Conservation (phyloP, 2,888 invertebrate species). For the Tiliacea aurago region DNA sequence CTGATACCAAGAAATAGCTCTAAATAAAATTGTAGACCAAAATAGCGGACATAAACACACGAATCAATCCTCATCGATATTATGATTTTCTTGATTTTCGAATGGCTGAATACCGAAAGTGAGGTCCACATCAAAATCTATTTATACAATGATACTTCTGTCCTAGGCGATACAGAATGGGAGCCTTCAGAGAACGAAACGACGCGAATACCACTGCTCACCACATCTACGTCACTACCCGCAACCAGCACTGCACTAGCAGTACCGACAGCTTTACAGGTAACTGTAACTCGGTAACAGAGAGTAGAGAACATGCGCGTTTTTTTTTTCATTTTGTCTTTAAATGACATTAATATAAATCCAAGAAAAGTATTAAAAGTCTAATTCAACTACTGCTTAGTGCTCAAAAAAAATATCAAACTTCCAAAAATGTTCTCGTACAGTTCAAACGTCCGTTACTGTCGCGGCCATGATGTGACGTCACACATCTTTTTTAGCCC, state of each 20-base stretch:
- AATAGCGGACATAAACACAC: not conserved
- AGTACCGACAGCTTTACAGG: constrained; percentile 78
- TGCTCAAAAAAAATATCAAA: too few relatives aligned
- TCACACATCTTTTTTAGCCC: too few relatives aligned
- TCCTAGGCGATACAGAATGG: constrained; percentile 93
- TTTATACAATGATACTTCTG: not conserved
- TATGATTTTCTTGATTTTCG: not conserved
- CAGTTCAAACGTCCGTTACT: too few relatives aligned
- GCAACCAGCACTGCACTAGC: constrained; percentile 82
- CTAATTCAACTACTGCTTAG: too few relatives aligned
- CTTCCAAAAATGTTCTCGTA: too few relatives aligned
- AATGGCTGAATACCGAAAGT: not conserved
- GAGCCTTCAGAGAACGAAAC: constrained; percentile 92
- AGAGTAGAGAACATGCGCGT: too few relatives aligned
- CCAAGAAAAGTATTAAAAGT: too few relatives aligned
- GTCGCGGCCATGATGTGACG: too few relatives aligned
- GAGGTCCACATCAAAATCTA: too few relatives aligned
- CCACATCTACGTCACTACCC: constrained; percentile 74
- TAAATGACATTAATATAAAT: too few relatives aligned
- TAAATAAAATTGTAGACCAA: not conserved
- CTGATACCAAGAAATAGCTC: not conserved
- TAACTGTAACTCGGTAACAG: constrained; percentile 37
- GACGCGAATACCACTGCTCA: constrained; percentile 72
- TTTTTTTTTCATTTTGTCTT: too few relatives aligned
- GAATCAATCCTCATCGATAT: too few relatives aligned